Percentiles rank a stretch among this genome's conserved stretches.
Conservation (phyloP, 2,113 vertebrate genomes). For the Burhinus oedicnemus region DNA sequence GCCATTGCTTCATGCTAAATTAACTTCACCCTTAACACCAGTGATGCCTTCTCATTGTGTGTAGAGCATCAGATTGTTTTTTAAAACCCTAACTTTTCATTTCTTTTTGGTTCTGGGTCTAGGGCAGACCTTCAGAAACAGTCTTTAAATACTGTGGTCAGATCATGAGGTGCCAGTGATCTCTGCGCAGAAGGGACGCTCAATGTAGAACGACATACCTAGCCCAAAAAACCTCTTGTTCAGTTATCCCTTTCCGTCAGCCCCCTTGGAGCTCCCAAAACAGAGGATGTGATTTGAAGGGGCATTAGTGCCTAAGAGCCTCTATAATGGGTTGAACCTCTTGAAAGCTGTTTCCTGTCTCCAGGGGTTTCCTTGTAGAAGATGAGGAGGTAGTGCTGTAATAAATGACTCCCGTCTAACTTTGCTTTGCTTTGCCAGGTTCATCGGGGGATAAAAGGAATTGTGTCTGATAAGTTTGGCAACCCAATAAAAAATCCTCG, state of each 20-base stretch:
- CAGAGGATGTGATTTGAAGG: not conserved
- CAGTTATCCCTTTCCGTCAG: not conserved
- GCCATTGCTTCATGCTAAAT: not conserved
- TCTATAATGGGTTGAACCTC: not conserved
- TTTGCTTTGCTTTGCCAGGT: slow-evolving; percentile 75
- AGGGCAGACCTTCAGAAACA: not conserved
- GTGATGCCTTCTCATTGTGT: not conserved
- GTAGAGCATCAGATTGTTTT: not conserved
- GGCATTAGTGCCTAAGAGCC: rapidly evolving
- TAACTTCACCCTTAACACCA: not conserved
- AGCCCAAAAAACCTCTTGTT: not conserved
- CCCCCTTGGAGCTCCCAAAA: not conserved
- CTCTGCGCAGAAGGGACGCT: not conserved
- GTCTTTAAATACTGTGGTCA: not conserved
- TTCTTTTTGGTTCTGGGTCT: not conserved
- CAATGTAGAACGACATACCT: not conserved
- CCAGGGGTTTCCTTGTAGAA: not conserved
- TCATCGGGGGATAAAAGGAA: slow-evolving; percentile 92
- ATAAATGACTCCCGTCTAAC: not conserved
- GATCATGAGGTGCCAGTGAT: not conserved
- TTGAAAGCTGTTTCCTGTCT: not conserved
- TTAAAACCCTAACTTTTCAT: not conserved
- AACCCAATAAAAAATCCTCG: slow-evolving; percentile 90
- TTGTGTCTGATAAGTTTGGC: slow-evolving; percentile 86
- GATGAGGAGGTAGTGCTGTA: not conserved